Conservation (phyloP, 2,888 invertebrate genomes). For the Zootermopsis nevadensis region DNA sequence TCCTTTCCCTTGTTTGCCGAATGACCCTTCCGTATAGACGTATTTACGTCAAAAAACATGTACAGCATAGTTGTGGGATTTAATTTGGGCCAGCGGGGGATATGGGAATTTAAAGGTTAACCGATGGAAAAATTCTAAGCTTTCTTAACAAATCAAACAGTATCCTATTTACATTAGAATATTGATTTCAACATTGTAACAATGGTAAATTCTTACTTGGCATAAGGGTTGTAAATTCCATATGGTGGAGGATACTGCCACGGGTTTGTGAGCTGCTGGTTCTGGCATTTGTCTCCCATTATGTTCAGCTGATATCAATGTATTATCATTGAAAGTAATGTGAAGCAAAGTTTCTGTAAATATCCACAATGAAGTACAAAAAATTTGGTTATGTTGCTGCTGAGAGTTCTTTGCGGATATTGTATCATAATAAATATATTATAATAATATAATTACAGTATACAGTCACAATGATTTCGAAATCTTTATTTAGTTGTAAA, state of each 20-base stretch:
- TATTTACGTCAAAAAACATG: too few species aligned
- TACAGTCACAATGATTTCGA: neutral
- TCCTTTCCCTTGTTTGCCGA: too few species aligned
- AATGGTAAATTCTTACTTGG: constrained; percentile 57
- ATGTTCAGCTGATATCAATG: neutral
- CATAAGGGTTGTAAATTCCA: constrained; percentile 61
- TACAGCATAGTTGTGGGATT: too few species aligned
- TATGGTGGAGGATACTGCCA: constrained; percentile 62
- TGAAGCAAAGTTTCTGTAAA: neutral
- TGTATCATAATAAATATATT: neutral
- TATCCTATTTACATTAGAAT: too few species aligned
- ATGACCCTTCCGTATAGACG: too few species aligned
- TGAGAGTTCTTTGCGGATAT: neutral
- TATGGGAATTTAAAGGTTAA: too few species aligned
- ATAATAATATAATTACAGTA: neutral
- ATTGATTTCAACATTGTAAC: neutral
- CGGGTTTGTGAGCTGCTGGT: constrained; percentile 60
- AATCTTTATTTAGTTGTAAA: too few species aligned
- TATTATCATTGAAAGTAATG: neutral
- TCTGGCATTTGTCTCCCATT: constrained; percentile 48
- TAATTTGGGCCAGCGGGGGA: too few species aligned
- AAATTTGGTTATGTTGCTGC: neutral
- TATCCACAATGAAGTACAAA: neutral
- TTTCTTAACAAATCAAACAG: too few species aligned
- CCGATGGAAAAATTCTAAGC: too few species aligned